Evolutionary conservation across 2,888 invertebrate genomes (phyloP).

Genomic region (Clepsis dumicolana): DNA sequence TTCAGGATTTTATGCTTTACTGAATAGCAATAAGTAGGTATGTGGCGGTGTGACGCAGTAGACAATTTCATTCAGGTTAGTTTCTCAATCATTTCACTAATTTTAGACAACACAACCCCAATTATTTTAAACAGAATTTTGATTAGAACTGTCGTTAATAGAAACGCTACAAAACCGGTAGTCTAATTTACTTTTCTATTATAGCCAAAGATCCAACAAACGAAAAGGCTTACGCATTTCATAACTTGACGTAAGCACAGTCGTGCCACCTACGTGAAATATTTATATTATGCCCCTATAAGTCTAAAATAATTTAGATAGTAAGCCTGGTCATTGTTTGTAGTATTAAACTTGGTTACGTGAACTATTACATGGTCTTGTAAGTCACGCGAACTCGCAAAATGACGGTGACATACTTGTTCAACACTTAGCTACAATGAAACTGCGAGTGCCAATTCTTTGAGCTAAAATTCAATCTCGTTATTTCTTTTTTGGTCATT

Average conservation of each 20-base stretch:
- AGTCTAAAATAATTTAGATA: slow-evolving; percentile 66
- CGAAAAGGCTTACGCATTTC: slow-evolving; percentile 50
- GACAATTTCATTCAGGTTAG: no score
- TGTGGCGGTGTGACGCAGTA: no score
- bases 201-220: slow-evolving; percentile 19
- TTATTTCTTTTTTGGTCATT: not conserved
- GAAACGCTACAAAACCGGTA: slow-evolving; percentile 10
- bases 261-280: slow-evolving; percentile 58
- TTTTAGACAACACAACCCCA: no score
- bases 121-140: not conserved
- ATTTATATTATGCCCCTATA: slow-evolving; percentile 69
- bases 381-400: slow-evolving; percentile 57
- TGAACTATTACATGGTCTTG: slow-evolving; percentile 49
- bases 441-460: slow-evolving; percentile 22
- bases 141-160: not conserved
- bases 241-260: slow-evolving; percentile 54
- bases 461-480: slow-evolving; percentile 4
- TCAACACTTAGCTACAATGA: slow-evolving; percentile 17
- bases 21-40: no score
- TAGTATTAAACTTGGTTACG: slow-evolving; percentile 50
- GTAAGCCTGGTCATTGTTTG: slow-evolving; percentile 59
- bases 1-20: no score
- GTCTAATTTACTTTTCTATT: slow-evolving; percentile 25
- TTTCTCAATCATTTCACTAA: no score
- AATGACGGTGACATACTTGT: slow-evolving; percentile 32